A percentile compares a stretch with the other conserved stretches of the same genome.
phyloP scores from a whole-genome alignment of 2,797 vertebrate genomes.

The Lophotriccus pileatus region DNA sequence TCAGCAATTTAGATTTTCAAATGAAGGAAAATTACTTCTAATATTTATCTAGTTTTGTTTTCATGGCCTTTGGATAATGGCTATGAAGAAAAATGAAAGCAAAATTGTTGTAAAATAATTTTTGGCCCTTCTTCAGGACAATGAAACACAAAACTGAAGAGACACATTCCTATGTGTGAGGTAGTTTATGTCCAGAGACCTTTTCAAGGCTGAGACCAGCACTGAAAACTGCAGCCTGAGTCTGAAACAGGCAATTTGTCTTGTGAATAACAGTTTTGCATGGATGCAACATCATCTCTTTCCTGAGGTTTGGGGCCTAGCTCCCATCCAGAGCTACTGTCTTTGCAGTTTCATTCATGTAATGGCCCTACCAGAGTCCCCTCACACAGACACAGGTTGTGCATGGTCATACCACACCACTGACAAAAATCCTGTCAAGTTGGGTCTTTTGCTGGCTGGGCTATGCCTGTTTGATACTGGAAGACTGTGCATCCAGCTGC shows the following conservation, averaged over 20 bases:
- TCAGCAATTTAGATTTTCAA: not conserved
- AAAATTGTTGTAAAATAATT: not conserved
- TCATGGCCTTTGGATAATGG: not conserved
- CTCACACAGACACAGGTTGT: not conserved
- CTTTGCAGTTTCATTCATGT: not conserved
- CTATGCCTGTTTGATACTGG: not conserved
- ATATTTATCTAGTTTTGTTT: not conserved
- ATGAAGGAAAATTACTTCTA: not conserved
- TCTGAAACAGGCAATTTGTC: not conserved
- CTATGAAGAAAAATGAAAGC: not conserved
- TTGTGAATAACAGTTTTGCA: not conserved
- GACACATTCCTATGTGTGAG: not conserved
- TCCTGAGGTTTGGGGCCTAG: not conserved
- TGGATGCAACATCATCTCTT: not conserved
- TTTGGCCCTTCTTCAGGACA: not conserved
- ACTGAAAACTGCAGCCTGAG: not conserved
- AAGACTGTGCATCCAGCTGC: not conserved
- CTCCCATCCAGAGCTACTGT: not conserved
- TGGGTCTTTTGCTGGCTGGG: not conserved
- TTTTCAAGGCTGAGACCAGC: not conserved
- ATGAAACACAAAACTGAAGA: not conserved
- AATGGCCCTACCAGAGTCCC: not conserved
- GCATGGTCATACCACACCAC: not conserved
- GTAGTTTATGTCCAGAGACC: not conserved
- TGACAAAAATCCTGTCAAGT: not conserved